Evolutionary conservation across 2,797 vertebrate species (phyloP).

Genomic region (Benthosema pterotum): DNA sequence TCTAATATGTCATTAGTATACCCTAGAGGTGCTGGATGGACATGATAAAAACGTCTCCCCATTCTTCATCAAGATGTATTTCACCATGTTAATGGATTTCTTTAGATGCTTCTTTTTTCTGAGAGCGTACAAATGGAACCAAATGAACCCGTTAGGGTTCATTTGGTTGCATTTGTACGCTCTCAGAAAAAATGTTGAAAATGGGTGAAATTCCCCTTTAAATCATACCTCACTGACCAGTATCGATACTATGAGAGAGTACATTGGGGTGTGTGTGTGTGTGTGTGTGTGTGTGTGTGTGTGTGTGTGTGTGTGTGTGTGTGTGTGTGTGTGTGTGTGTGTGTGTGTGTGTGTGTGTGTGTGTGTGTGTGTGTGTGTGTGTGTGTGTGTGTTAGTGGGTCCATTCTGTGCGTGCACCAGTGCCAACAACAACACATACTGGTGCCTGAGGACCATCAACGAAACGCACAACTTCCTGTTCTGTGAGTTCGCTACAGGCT

Average conservation of each 20-base stretch:
- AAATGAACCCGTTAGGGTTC: too few species aligned
- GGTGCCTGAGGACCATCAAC: constrained; percentile 91
- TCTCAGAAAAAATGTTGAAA: too few species aligned
- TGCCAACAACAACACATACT: constrained; percentile 93
- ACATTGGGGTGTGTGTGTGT: not conserved
- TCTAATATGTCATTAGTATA: too few species aligned
- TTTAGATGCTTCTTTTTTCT: too few species aligned
- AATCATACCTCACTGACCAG: too few species aligned
- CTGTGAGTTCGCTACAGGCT: constrained; percentile 91
- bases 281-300: not conserved
- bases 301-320: constrained; percentile 3
- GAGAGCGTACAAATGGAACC: too few species aligned
- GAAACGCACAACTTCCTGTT: constrained; percentile 92
- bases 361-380: not conserved
- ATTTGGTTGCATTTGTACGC: too few species aligned
- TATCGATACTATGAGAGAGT: not conserved
- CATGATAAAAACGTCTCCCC: too few species aligned
- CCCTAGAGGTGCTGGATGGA: too few species aligned
- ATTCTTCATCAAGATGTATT: too few species aligned
- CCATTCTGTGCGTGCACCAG: constrained; percentile 92
- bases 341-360: constrained; percentile 18
- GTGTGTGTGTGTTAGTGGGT: constrained; percentile 71
- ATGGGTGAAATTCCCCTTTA: too few species aligned
- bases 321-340: constrained; percentile 13
- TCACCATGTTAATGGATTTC: too few species aligned